phyloP scores from a whole-genome alignment of 1,140 invertebrate species.

The Hydropsyche tenuis region DNA sequence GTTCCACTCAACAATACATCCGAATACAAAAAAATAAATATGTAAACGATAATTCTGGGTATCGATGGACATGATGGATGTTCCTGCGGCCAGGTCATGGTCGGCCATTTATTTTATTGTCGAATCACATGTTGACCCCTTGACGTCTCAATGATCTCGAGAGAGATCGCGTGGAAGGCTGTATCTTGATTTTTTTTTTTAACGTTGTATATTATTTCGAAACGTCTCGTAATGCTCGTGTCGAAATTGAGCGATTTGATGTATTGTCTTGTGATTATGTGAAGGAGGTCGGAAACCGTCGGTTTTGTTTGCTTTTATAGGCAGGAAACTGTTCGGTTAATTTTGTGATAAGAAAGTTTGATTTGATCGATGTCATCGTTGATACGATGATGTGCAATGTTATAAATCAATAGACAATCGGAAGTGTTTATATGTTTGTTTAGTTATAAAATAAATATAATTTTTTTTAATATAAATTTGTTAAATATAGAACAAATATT shows the following conservation, averaged over 20 bases:
- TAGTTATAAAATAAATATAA: background rate
- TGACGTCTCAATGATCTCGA: constrained; percentile 14
- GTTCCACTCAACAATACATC: too few species aligned
- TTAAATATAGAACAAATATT: background rate
- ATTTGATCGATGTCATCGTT: too few species aligned
- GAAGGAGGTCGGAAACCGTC: background rate
- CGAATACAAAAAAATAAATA: background rate
- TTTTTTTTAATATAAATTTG: background rate
- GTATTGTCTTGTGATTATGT: constrained; percentile 11
- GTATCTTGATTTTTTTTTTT: too few species aligned
- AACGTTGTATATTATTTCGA: too few species aligned
- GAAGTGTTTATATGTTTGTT: too few species aligned
- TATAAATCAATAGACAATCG: too few species aligned
- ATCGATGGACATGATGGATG: constrained; percentile 12
- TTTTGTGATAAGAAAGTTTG: too few species aligned
- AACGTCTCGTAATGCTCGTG: background rate
- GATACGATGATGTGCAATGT: too few species aligned
- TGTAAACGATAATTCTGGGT: background rate
- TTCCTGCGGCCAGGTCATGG: background rate
- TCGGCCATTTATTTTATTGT: constrained; percentile 13
- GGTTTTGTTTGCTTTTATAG: too few species aligned
- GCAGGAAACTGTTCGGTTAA: too few species aligned
- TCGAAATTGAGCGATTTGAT: constrained; percentile 4
- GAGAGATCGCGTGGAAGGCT: background rate
- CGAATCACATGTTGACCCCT: constrained; percentile 16